Percentiles rank a stretch among this genome's conserved stretches.
Conservation (phyloP, 2,797 vertebrate species). For the Myiotriccus ornatus region DNA sequence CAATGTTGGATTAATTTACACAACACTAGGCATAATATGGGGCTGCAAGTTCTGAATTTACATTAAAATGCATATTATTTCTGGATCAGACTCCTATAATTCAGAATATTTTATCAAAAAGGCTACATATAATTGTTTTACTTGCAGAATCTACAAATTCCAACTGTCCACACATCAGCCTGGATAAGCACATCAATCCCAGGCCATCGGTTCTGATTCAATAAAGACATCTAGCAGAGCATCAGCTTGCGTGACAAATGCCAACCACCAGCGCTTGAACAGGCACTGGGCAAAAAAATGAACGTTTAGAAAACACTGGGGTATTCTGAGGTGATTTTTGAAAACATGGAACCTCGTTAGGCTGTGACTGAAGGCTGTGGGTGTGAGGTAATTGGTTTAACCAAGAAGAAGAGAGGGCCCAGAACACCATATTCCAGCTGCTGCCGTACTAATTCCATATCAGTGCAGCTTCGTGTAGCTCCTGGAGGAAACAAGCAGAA, state of each 20-base stretch:
- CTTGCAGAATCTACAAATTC: not conserved
- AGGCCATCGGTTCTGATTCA: not conserved
- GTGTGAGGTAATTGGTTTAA: not conserved
- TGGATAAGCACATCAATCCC: not conserved
- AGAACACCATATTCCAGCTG: not conserved
- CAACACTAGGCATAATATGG: not conserved
- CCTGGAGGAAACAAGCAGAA: not conserved
- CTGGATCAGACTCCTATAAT: not conserved
- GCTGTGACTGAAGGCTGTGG: conserved; percentile 11
- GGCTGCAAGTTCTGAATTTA: not conserved
- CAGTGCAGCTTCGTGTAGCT: not conserved
- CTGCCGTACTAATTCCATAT: not conserved
- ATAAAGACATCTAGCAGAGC: not conserved
- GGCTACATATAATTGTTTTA: not conserved
- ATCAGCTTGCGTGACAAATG: not conserved
- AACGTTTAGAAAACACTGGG: not conserved
- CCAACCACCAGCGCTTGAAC: not conserved
- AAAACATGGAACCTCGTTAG: conserved; percentile 12
- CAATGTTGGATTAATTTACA: conserved; percentile 35
- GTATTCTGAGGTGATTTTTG: conserved; percentile 11
- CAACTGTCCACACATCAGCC: not conserved
- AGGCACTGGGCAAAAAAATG: not conserved
- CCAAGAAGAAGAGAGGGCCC: not conserved
- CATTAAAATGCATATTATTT: not conserved
- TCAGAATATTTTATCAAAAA: conserved; percentile 19